A percentile compares a stretch with the other conserved stretches of the same genome.
Conservation (phyloP, 2,797 vertebrate species). For the Carapus acus region DNA sequence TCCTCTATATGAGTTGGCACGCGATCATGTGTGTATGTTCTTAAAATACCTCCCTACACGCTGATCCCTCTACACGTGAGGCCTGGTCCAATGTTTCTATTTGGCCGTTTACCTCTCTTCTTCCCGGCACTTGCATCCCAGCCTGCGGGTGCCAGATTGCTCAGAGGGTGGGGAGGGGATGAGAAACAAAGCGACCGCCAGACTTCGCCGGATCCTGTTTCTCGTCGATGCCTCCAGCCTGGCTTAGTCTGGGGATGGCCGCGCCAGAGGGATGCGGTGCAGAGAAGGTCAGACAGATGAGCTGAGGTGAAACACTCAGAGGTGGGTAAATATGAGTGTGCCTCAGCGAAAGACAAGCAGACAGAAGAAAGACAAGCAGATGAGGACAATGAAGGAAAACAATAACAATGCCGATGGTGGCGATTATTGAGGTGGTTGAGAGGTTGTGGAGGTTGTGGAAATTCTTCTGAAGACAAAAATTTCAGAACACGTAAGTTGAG, state of each 20-base stretch:
- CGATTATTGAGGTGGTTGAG: no score
- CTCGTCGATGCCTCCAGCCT: conserved; percentile 30
- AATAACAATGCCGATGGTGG: no score
- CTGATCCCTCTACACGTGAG: conserved; percentile 16
- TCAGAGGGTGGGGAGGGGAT: conserved; percentile 9
- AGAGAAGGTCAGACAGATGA: conserved; percentile 14
- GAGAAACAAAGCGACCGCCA: conserved; percentile 7
- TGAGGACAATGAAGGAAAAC: conserved; percentile 31
- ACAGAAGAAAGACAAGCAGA: conserved; percentile 30
- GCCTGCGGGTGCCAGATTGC: conserved; percentile 18
- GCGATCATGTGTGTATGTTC: conserved; percentile 12
- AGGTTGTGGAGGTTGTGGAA: no score
- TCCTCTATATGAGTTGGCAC: neutral
- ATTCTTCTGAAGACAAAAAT: no score
- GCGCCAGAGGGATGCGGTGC: conserved; percentile 21
- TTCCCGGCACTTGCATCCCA: conserved; percentile 10
- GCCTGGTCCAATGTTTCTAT: conserved; percentile 14
- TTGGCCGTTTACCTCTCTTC: conserved; percentile 10
- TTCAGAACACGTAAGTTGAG: no score
- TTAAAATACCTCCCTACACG: conserved; percentile 31
- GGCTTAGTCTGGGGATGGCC: conserved; percentile 20
- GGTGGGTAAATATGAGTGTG: neutral
- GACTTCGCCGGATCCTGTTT: conserved; percentile 28
- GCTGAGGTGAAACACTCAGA: conserved; percentile 17
- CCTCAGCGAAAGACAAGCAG: conserved; percentile 1